phyloP scores from a whole-genome alignment of 2,113 vertebrate species.

The Hypomesus transpacificus region DNA sequence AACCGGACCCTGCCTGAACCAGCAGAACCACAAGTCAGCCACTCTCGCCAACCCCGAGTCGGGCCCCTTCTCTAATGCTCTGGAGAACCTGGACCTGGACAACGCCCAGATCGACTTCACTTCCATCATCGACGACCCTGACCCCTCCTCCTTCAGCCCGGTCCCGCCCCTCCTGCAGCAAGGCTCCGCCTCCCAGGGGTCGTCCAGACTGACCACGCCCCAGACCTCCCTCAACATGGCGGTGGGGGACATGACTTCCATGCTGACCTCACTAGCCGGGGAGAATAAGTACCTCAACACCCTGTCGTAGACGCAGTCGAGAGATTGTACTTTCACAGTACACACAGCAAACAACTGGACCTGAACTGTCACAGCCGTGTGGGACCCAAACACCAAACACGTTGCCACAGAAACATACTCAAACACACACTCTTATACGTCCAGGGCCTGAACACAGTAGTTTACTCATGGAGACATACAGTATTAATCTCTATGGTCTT shows the following conservation, averaged over 20 bases:
- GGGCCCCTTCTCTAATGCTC: conserved; percentile 80
- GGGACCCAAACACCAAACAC: too few relatives aligned
- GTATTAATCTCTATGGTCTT: too few relatives aligned
- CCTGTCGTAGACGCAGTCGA: conserved; percentile 67
- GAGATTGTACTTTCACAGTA: not conserved
- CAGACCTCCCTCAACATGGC: conserved; percentile 87
- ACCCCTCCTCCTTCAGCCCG: conserved; percentile 72
- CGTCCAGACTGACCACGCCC: conserved; percentile 74
- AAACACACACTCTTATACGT: too few relatives aligned
- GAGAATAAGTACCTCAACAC: conserved; percentile 95
- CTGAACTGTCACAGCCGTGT: too few relatives aligned
- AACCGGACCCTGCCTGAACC: conserved; percentile 70
- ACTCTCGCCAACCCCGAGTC: conserved; percentile 75
- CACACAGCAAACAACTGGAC: too few relatives aligned
- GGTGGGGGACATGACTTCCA: conserved; percentile 94
- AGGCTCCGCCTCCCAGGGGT: conserved; percentile 69
- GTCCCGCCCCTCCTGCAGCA: conserved; percentile 61
- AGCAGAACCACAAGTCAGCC: conserved; percentile 66
- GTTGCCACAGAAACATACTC: too few relatives aligned
- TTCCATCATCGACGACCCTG: conserved; percentile 91
- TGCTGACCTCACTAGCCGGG: conserved; percentile 88
- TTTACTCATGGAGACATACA: too few relatives aligned
- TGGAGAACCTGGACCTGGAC: conserved; percentile 94
- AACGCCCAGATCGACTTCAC: conserved; percentile 96
- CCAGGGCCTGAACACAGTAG: too few relatives aligned